Evolutionary conservation across 2,888 invertebrate genomes (phyloP).

Genomic region (Dolomedes plantarius): DNA sequence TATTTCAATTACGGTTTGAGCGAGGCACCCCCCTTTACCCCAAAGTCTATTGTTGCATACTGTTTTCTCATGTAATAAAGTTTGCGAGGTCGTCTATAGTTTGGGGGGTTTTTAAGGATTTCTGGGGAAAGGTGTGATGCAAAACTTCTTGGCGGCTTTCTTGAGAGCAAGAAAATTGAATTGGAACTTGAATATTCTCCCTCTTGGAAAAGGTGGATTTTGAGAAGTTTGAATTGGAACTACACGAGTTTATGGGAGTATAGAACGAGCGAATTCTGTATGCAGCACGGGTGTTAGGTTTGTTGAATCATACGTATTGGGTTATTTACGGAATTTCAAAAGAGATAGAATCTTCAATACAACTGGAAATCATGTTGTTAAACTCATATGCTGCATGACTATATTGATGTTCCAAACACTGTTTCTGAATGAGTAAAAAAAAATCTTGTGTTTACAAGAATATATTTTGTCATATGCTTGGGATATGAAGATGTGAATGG

Average conservation of each 20-base stretch:
- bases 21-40: not conserved
- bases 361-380: too few relatives aligned
- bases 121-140: not conserved
- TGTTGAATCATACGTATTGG: too few relatives aligned
- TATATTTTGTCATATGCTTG: too few relatives aligned
- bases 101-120: not conserved
- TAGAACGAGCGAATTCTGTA: not conserved
- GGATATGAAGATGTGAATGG: too few relatives aligned
- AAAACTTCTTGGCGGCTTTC: not conserved
- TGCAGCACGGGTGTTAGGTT: too few relatives aligned
- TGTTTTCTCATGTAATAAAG: not conserved
- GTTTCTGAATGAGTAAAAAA: too few relatives aligned
- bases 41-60: slow-evolving; percentile 6
- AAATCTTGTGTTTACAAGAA: too few relatives aligned
- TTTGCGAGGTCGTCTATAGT: not conserved
- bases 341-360: too few relatives aligned
- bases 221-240: not conserved
- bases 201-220: not conserved
- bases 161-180: slow-evolving; percentile 2
- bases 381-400: too few relatives aligned
- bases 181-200: not conserved
- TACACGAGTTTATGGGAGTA: not conserved
- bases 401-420: too few relatives aligned
- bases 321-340: too few relatives aligned
- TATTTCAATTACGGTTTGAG: slow-evolving; percentile 10